Percentiles rank a stretch among this genome's conserved stretches.
Evolutionary conservation across 2,797 vertebrate species (phyloP).

Genomic region (Aplochiton taeniatus): DNA sequence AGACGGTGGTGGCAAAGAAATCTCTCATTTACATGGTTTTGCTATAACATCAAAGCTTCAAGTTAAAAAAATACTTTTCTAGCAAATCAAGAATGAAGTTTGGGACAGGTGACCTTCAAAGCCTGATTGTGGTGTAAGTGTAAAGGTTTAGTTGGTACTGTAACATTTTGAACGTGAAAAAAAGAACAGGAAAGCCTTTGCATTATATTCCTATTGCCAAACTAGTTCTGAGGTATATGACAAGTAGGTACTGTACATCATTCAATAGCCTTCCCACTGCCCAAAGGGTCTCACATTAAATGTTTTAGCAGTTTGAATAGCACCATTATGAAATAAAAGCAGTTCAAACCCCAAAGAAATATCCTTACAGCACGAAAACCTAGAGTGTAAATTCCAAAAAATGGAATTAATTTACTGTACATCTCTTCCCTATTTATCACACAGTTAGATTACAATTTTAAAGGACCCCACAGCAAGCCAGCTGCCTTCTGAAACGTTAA

Average conservation of each 20-base stretch:
- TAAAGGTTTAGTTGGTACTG: conserved; percentile 56
- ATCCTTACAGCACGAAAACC: conserved; percentile 94
- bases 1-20: conserved; percentile 80
- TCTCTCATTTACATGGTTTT: conserved; percentile 97
- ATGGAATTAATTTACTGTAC: conserved; percentile 98
- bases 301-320: conserved; percentile 92
- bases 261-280: conserved; percentile 84
- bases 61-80: conserved; percentile 92
- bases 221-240: conserved; percentile 99
- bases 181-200: conserved; percentile 76
- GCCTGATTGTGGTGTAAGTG: conserved; percentile 67
- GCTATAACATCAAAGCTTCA: conserved; percentile 80
- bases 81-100: conserved; percentile 83
- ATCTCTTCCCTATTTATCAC: conserved; percentile 83
- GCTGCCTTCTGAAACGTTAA: conserved; percentile 86
- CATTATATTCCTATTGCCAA: conserved; percentile 92
- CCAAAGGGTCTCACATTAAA: conserved; percentile 90
- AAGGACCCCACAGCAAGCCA: conserved; percentile 92
- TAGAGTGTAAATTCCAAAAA: conserved; percentile 81
- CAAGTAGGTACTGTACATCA: conserved; percentile 91
- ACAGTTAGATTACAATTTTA: conserved; percentile 88
- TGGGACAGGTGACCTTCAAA: conserved; percentile 65
- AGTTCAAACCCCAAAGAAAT: conserved; percentile 80
- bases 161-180: conserved; percentile 69
- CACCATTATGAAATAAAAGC: conserved; percentile 93